Base-by-base conservation (phyloP, 2,888 invertebrate genomes). In the Loripinus fragilis region DNA sequence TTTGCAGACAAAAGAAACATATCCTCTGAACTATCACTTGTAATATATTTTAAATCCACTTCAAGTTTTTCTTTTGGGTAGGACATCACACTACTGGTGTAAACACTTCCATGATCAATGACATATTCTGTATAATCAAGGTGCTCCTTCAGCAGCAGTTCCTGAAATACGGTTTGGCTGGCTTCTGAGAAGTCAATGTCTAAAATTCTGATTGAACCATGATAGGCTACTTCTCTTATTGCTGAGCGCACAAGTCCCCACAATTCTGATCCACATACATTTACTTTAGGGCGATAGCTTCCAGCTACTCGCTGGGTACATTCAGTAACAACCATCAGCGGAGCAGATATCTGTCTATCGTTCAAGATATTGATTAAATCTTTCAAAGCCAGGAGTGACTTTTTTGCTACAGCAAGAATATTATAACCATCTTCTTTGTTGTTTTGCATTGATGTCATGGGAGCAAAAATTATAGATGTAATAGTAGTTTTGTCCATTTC, bases 201-300 rank as follows among this genome's bases (percentile, higher is more conserved):
- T n/a, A 83, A 38, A 2, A 76, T 60, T 50, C 67, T 65, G 15
- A 78, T 23, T 33, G 71, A 74, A 2, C 70, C 70, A 69, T 75
- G 74, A 25, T 76, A 30, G 23, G 17, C n/a, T 20, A 72, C 76
- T 33, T 83, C 83, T 25, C 75, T 55, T 17, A 80, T 42, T 8
- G 76, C 83, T 23, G 77, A 79, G 10, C 84, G 65, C 2, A 73
- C 74, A 68, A 84, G 50, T 1, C 84, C 81, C 84, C 84, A 84
- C 20, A 80, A 25, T 7, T 81, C 77, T 3, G 84, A 48, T 5
- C 74, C 74, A 8, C 20, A 20, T 30, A 60, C 17, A 17, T 60
- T 60, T 7, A 60, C 1, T 7, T 17, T 2, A 10, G 2, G 30
- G 8, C 33, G 28, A 2, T 33, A 7, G 7, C 33, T 60, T 10